Percentiles rank a stretch among this genome's conserved stretches.
Conservation (phyloP, 2,113 vertebrate species). For the Pteropus alecto region DNA sequence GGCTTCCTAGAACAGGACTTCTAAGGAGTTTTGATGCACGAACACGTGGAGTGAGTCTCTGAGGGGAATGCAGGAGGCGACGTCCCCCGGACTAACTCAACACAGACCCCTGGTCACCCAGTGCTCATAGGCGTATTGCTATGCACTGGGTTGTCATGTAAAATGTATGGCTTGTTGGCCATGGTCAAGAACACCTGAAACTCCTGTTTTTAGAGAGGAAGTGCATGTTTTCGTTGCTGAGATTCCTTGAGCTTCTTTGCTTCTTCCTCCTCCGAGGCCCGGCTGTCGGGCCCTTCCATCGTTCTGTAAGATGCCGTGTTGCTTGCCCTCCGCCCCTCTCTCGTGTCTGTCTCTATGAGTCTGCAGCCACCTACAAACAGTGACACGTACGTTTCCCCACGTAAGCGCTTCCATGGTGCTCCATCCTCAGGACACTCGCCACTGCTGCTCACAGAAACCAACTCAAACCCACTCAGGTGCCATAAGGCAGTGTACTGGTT, state of each 20-base stretch:
- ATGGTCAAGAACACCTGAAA: not conserved
- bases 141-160: no score
- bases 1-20: no score
- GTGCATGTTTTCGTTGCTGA: not conserved
- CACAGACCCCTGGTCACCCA: no score
- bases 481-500: not conserved
- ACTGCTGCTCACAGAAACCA: not conserved
- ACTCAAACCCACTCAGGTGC: not conserved
- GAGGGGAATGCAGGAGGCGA: no score
- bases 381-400: fast-evolving
- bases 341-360: not conserved
- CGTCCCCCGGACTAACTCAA: no score
- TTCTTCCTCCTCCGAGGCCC: not conserved
- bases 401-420: not conserved
- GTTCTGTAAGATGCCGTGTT: no score
- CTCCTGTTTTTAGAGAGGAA: not conserved
- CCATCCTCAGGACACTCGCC: no score
- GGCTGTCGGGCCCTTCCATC: fast-evolving
- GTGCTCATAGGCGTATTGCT: no score
- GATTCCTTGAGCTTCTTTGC: not conserved
- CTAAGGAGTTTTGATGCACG: no score
- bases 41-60: no score
- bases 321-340: fast-evolving
- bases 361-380: not conserved
- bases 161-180: not conserved